Percentiles rank a stretch among this genome's conserved stretches.
Conservation (phyloP, 1,140 invertebrate genomes). For the Drepana arcuata region DNA sequence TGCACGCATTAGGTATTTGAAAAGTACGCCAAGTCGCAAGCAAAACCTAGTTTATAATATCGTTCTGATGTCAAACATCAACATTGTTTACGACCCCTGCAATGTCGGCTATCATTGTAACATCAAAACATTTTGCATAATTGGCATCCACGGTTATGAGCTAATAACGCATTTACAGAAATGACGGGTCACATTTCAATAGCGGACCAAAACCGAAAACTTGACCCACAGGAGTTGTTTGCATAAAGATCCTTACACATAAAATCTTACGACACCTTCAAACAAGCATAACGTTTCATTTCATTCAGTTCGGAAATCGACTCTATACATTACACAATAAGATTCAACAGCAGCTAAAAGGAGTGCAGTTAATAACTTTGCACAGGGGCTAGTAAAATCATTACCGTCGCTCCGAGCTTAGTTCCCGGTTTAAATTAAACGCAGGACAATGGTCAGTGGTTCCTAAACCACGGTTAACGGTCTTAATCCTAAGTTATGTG, state of each 20-base stretch:
- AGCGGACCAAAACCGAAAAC: constrained; percentile 58
- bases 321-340: too few relatives aligned
- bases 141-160: too few relatives aligned
- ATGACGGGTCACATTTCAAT: constrained; percentile 56
- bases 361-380: constrained; percentile 17
- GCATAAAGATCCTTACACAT: constrained; percentile 56
- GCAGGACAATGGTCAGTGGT: constrained; percentile 62
- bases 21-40: too few relatives aligned
- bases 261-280: constrained; percentile 61
- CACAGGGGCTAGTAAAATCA: constrained; percentile 51
- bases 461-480: constrained; percentile 40
- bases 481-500: constrained; percentile 66
- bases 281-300: constrained; percentile 26
- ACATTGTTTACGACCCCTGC: too few relatives aligned
- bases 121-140: too few relatives aligned
- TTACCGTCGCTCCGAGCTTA: constrained; percentile 31
- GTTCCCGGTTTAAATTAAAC: constrained; percentile 64
- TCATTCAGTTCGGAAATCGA: too few relatives aligned
- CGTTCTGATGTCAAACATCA: too few relatives aligned
- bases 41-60: too few relatives aligned
- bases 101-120: too few relatives aligned
- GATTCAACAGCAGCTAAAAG: constrained; percentile 7
- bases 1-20: too few relatives aligned
- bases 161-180: too few relatives aligned
- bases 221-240: constrained; percentile 54